Percentiles rank a stretch among this genome's conserved stretches.
Conservation (phyloP, 2,888 invertebrate genomes). For the Melinaea marsaeus region DNA sequence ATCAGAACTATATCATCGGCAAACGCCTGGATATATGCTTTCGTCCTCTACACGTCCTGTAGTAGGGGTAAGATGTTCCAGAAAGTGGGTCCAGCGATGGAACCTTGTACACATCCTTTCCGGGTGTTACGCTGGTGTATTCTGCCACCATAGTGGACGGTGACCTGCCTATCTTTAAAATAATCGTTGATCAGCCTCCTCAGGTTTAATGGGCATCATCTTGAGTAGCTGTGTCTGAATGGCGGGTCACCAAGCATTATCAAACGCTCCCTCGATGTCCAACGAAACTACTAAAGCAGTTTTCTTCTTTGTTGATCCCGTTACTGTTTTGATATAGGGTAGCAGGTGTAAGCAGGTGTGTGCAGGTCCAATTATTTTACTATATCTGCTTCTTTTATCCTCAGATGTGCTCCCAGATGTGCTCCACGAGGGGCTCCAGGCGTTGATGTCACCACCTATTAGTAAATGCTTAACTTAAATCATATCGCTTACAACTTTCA, state of each 20-base stretch:
- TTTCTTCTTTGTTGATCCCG: background rate
- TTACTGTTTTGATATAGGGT: too few species aligned
- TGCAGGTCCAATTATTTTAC: too few species aligned
- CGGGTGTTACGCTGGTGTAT: too few species aligned
- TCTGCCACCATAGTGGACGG: background rate
- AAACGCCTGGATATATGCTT: conserved; percentile 19
- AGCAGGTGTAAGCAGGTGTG: too few species aligned
- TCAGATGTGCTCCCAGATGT: too few species aligned
- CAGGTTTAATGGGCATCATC: background rate
- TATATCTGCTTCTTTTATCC: too few species aligned
- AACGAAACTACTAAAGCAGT: background rate
- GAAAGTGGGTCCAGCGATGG: conserved; percentile 13
- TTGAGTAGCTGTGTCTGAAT: background rate
- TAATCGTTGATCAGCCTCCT: background rate
- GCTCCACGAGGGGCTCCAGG: too few species aligned
- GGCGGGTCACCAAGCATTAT: conserved; percentile 8
- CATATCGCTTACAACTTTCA: too few species aligned
- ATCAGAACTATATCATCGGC: conserved; percentile 19
- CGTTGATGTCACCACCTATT: too few species aligned
- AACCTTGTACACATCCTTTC: background rate
- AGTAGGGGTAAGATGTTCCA: conserved; percentile 19
- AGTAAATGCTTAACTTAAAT: too few species aligned
- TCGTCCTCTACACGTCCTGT: too few species aligned
- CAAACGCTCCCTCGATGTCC: background rate
- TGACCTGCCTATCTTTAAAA: background rate